Evolutionary conservation across 2,113 vertebrate genomes (phyloP), one percentile per base, ranked within the genome.

Genomic region (Strix aluco): DNA sequence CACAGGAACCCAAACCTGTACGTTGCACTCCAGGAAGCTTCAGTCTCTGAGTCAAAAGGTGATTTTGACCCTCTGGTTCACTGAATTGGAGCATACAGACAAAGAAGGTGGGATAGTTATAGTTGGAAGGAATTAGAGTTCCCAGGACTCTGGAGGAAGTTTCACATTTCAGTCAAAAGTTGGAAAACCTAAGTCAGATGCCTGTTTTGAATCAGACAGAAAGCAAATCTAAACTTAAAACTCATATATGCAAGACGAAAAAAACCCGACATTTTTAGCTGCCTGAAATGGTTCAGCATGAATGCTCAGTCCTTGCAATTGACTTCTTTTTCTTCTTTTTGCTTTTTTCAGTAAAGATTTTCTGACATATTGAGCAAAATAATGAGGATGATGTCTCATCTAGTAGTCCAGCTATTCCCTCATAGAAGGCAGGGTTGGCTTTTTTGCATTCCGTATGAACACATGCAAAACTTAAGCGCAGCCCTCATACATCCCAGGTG

Each of bases 1-100:
- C 36, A 46, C 15, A 32, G 52, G 21, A 79, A 26, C 6, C 22
- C 17, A 67, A 55, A 36, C 12, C 38, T 0, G 0, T 8, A 26
- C 0, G 0, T 5, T 46, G 13, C 1, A 0, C 11, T 74, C 14
- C 32, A 52, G 47, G 26, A 42, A 67, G 20, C 8, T 61, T 52
- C 81, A 93, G 11, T 27, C n/a, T 71, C 20, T 0, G 0, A 61
- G 55, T 9, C 34, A 86, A 70, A 90, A 66, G 27, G 15, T 42
- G 18, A 14, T 86, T 80, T 86, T 78, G 54, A 36, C 27, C 13
- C 30, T 69, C 36, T 58, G n/a, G n/a, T 40, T 90, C 42, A 21
- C 12, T 46, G 14, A 59, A 30, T 12, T 36, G 30, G n/a, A 78
- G 20, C 29, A 84, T 40, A 15, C 8, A 67, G 38, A 62, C 13